Conservation (phyloP, 2,113 vertebrate species). For the Haliaeetus leucogaster region DNA sequence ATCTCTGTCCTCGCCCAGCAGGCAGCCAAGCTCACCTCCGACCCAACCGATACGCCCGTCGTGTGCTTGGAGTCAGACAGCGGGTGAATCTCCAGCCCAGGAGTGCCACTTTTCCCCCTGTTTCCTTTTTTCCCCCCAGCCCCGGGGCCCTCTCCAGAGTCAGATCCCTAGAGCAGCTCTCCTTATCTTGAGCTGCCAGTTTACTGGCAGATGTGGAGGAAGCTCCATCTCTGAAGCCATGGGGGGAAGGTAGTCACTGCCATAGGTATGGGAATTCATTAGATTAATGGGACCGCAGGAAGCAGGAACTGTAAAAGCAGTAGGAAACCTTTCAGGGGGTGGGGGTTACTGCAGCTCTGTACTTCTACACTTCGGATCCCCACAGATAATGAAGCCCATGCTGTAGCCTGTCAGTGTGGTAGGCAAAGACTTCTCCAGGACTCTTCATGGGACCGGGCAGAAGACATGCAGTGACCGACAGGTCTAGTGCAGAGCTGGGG, state of each 20-base stretch:
- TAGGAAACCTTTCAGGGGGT: neutral
- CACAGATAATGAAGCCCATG: fast-evolving
- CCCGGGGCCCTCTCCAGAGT: neutral
- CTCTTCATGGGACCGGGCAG: fast-evolving
- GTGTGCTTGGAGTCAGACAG: conserved; percentile 94
- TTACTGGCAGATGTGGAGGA: neutral
- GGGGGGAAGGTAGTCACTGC: neutral
- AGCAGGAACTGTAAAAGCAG: neutral
- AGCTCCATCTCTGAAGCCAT: neutral
- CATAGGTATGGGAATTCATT: fast-evolving
- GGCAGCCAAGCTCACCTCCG: conserved; percentile 86
- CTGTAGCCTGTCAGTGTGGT: fast-evolving
- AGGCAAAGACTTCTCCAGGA: fast-evolving
- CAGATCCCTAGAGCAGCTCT: neutral
- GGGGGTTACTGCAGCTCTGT: neutral
- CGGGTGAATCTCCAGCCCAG: conserved; percentile 75
- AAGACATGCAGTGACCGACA: fast-evolving
- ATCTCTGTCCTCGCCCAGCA: conserved; percentile 92
- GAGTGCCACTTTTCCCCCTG: fast-evolving
- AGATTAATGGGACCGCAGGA: fast-evolving
- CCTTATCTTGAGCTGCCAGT: neutral
- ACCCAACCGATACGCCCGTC: conserved; percentile 89
- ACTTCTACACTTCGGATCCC: neutral
- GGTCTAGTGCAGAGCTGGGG: neutral
- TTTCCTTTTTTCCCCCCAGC: too few relatives aligned